Evolutionary conservation across 2,888 invertebrate genomes (phyloP).

Genomic region (Seira musarum): DNA sequence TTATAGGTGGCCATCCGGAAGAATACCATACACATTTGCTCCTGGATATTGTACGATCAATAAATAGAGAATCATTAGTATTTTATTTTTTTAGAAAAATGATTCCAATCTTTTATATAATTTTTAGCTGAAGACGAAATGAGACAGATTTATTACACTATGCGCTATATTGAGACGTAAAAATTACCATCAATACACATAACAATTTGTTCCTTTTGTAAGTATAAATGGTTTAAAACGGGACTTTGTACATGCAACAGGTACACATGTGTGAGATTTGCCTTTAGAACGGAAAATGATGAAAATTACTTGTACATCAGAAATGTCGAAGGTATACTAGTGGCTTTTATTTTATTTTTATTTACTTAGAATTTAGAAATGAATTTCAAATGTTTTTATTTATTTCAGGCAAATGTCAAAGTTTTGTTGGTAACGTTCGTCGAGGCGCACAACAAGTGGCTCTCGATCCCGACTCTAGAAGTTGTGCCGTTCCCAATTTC

Average conservation of each 20-base stretch:
- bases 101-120: not conserved
- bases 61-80: not conserved
- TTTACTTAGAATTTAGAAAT: not conserved
- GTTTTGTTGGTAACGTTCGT: slow-evolving; percentile 66
- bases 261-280: slow-evolving; percentile 63
- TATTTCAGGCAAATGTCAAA: slow-evolving; percentile 55
- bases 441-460: slow-evolving; percentile 65
- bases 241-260: too few relatives aligned
- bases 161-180: slow-evolving; percentile 65
- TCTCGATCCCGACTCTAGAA: slow-evolving; percentile 61
- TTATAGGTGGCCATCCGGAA: slow-evolving; percentile 63
- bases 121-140: slow-evolving; percentile 59
- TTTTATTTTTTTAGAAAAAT: slow-evolving; percentile 17
- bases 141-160: slow-evolving; percentile 62
- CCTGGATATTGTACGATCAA: slow-evolving; percentile 62
- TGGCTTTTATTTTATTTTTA: too few relatives aligned
- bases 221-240: too few relatives aligned
- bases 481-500: slow-evolving; percentile 63
- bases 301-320: slow-evolving; percentile 61
- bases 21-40: slow-evolving; percentile 63
- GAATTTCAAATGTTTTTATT: too few relatives aligned
- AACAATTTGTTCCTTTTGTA: too few relatives aligned
- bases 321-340: slow-evolving; percentile 57
- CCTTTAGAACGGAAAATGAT: slow-evolving; percentile 53
- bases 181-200: too few relatives aligned